These are phyloP conservation scores for Rhea pennata DNA, from an alignment of 2,113 vertebrate species.

Conservation along the genomic window DNA sequence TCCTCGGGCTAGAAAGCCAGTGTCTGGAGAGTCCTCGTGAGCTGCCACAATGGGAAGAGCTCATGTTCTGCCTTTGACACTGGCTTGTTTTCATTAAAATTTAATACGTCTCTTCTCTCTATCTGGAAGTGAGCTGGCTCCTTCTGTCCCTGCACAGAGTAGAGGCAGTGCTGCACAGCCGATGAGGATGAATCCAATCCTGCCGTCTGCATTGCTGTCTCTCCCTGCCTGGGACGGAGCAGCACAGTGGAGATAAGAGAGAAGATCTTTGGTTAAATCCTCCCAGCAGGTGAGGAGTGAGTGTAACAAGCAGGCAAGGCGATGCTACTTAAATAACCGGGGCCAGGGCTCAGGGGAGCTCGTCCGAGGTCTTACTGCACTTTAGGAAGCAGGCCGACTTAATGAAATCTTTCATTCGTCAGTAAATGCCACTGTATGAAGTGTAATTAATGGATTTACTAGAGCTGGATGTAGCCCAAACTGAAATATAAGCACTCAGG, in stretches of 20 bases:
- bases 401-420: slow-evolving; percentile 67
- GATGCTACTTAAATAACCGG: not conserved
- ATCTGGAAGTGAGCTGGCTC: slow-evolving; percentile 38
- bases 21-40: not conserved
- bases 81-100: slow-evolving; percentile 65
- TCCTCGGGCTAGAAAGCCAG: not conserved
- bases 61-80: slow-evolving; percentile 50
- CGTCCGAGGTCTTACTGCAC: not conserved
- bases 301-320: not conserved
- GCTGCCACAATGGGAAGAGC: not conserved
- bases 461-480: slow-evolving; percentile 64
- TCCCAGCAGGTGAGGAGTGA: not conserved
- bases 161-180: not conserved
- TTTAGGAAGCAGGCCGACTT: not conserved
- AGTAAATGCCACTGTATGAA: slow-evolving; percentile 63
- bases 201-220: not conserved
- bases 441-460: slow-evolving; percentile 73
- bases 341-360: slow-evolving; percentile 32
- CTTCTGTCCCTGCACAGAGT: not conserved
- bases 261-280: not conserved
- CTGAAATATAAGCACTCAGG: slow-evolving; percentile 57
- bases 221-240: not conserved
- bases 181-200: not conserved
- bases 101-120: slow-evolving; percentile 37
- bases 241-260: not conserved